Percentiles rank a stretch among this genome's conserved stretches.
These are phyloP conservation scores for Adela reaumurella DNA, from an alignment of 2,888 invertebrate species.

Conservation along the genomic window DNA sequence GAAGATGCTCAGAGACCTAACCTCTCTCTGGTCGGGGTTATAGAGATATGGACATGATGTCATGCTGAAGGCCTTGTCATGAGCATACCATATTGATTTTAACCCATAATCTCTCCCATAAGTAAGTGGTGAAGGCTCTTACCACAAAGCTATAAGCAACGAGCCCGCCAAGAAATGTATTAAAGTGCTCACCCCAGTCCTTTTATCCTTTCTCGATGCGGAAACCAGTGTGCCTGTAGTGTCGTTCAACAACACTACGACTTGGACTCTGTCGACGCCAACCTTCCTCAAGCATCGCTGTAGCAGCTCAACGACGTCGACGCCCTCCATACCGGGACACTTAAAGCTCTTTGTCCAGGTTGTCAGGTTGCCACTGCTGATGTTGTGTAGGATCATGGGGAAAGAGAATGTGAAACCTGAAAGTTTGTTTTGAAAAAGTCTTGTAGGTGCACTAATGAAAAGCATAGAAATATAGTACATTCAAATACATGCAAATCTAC, in stretches of 20 bases:
- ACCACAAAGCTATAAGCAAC: no score
- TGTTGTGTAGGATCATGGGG: slow-evolving; percentile 71
- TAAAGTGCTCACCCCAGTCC: slow-evolving; percentile 54
- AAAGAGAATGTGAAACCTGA: slow-evolving; percentile 85
- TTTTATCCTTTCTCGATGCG: slow-evolving; percentile 62
- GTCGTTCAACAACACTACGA: slow-evolving; percentile 74
- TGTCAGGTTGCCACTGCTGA: slow-evolving; percentile 68
- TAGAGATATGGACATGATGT: no score
- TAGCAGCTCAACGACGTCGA: slow-evolving; percentile 68
- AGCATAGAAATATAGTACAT: no score
- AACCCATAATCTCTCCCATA: no score
- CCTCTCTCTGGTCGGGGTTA: no score
- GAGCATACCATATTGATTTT: no score
- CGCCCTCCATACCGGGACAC: slow-evolving; percentile 63
- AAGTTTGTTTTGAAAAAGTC: slow-evolving; percentile 3
- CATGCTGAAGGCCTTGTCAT: no score
- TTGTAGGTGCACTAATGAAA: no score
- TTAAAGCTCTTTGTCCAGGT: slow-evolving; percentile 86
- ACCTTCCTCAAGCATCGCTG: slow-evolving; percentile 60
- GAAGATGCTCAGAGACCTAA: no score
- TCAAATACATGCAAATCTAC: no score
- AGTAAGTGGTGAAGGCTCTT: no score
- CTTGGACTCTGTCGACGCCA: slow-evolving; percentile 54
- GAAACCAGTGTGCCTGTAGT: slow-evolving; percentile 70
- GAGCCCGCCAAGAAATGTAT: no score